Base-by-base conservation (phyloP, 2,888 invertebrate species). In the Tanaodytes sp. region DNA sequence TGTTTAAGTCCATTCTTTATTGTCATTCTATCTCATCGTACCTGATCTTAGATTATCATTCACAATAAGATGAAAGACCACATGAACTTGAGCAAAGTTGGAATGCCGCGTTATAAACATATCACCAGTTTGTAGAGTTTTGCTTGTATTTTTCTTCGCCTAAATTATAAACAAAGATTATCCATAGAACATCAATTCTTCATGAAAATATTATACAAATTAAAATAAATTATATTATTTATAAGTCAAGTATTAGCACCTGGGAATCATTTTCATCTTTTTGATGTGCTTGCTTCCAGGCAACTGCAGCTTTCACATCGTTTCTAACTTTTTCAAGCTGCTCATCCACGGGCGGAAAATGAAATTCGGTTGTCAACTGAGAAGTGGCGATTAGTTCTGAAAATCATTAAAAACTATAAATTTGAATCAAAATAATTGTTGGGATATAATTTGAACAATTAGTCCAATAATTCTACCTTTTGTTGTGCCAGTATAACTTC, bases 51-150 rank as follows among this genome's bases (percentile, higher is more conserved):
- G 85, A 20, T 88, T 88, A 79, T 97, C 96, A 83, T 97, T 97
- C 0, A 93, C 92, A 5, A 98, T 93, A 81, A 99, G 90, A 82
- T 99, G 98, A 87, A 97, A 99, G 45, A 98, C 92, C 1, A 97
- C 92, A 86, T 99, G 98, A 42, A 94, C 93, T 83, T 97, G 95
- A 1, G 95, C 92, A 73, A 98, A 89, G 88, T 97, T 97, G 76
- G 96, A 96, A 89, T 98, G 98, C 75, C 90, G 88, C 5, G 94
- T 94, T 62, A 95, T 88, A 81, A 92, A 93, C 79, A 95, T 92
- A 86, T 96, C 96, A 0, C 96, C 96, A 1, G 93, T 89, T 84
- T 91, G 91, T 72, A 95, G 86, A 75, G 89, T 87, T 77, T 89
- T 89, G 75, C 89, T 88, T 54, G 86, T 87, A 5, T 82, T 81